Conservation (phyloP, 2,888 invertebrate genomes). For the Pachydiplax longipennis region DNA sequence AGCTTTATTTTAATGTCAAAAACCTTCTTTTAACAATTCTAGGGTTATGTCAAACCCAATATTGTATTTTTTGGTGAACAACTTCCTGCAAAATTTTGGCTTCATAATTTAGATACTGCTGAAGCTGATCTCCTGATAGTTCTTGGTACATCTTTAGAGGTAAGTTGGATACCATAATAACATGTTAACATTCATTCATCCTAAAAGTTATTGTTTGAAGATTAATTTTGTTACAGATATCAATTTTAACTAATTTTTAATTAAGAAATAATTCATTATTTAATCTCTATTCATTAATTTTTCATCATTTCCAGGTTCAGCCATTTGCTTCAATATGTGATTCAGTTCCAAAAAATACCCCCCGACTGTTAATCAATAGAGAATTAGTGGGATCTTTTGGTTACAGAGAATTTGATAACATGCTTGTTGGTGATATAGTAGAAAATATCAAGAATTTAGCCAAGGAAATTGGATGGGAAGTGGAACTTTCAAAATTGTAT, state of each 20-base stretch:
- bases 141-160: constrained; percentile 61
- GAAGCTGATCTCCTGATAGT: constrained; percentile 58
- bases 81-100: constrained; percentile 57
- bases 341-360: constrained; percentile 55
- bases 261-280: neutral
- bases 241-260: neutral
- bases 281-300: neutral
- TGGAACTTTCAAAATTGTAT: constrained; percentile 49
- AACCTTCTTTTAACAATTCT: constrained; percentile 4
- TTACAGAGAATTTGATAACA: constrained; percentile 50
- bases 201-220: neutral
- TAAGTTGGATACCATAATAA: constrained; percentile 48
- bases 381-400: constrained; percentile 59
- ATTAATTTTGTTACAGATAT: neutral
- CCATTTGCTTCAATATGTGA: constrained; percentile 60
- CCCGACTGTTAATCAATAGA: constrained; percentile 59
- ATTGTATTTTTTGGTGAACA: constrained; percentile 59
- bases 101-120: constrained; percentile 57
- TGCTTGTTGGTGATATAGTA: constrained; percentile 50
- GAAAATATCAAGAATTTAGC: constrained; percentile 48
- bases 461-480: constrained; percentile 49
- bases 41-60: constrained; percentile 53
- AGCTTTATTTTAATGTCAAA: neutral
- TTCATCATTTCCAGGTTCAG: constrained; percentile 56
- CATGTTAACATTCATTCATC: too few species aligned